phyloP scores from a whole-genome alignment of 2,888 invertebrate genomes.

The Leucozona laternaria region DNA sequence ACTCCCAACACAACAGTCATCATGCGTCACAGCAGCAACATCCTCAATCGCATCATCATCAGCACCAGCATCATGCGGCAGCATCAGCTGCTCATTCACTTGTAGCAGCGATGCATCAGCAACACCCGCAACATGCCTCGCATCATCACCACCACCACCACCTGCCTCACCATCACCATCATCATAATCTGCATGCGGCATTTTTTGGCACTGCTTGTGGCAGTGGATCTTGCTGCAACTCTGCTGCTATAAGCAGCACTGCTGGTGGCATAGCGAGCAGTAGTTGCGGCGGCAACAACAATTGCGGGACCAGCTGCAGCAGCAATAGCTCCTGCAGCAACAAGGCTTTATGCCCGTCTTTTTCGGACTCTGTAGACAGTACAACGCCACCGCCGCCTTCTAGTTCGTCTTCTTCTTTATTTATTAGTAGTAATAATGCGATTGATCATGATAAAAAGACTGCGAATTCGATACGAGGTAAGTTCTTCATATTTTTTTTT shows the following conservation, averaged over 20 bases:
- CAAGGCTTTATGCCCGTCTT: slow-evolving; percentile 72
- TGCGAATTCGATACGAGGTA: slow-evolving; percentile 79
- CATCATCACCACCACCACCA: slow-evolving; percentile 65
- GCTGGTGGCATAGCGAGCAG: slow-evolving; percentile 44
- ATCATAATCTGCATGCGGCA: slow-evolving; percentile 71
- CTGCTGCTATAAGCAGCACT: slow-evolving; percentile 64
- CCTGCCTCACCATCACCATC: slow-evolving; percentile 70
- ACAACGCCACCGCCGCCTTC: slow-evolving; percentile 79
- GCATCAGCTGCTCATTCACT: slow-evolving; percentile 62
- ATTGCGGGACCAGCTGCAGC: slow-evolving; percentile 74
- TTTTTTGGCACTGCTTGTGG: slow-evolving; percentile 62
- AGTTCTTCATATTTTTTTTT: slow-evolving; percentile 28
- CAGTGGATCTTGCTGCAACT: slow-evolving; percentile 55
- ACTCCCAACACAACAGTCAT: slow-evolving; percentile 63
- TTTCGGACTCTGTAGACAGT: slow-evolving; percentile 79
- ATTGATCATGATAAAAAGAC: slow-evolving; percentile 79
- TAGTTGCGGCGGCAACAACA: slow-evolving; percentile 64
- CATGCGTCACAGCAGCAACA: slow-evolving; percentile 50
- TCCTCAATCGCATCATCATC: slow-evolving; percentile 47
- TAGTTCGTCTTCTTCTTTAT: slow-evolving; percentile 73
- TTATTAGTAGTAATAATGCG: slow-evolving; percentile 76
- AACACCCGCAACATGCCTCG: slow-evolving; percentile 64
- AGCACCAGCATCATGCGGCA: slow-evolving; percentile 67
- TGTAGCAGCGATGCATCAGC: slow-evolving; percentile 67
- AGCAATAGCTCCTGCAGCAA: slow-evolving; percentile 67